Evolutionary conservation across 2,888 invertebrate genomes (phyloP).

Genomic region (Ichneumoninae sp.): DNA sequence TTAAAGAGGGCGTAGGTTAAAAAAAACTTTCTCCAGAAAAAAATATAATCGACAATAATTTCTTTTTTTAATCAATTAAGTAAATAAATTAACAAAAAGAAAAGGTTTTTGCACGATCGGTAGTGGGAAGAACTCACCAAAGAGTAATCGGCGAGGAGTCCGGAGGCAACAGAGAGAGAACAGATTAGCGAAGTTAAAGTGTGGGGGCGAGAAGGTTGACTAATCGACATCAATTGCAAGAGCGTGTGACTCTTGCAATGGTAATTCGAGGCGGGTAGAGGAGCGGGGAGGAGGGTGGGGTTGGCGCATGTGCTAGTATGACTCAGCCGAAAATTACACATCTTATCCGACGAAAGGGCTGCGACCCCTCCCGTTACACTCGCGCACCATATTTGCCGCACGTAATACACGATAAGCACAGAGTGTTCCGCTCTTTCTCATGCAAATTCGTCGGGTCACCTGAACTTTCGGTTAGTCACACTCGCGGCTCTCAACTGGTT

Average conservation of each 20-base stretch:
- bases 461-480: slow-evolving; percentile 74
- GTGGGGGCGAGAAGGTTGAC: slow-evolving; percentile 56
- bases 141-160: slow-evolving; percentile 10
- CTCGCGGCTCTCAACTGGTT: slow-evolving; percentile 51
- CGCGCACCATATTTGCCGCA: neutral
- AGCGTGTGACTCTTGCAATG: slow-evolving; percentile 53
- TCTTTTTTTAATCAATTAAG: no score
- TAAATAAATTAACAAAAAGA: neutral
- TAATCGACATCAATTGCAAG: slow-evolving; percentile 63
- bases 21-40: no score
- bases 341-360: slow-evolving; percentile 69
- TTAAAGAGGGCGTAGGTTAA: neutral
- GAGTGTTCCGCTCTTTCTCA: slow-evolving; percentile 67
- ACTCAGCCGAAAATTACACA: slow-evolving; percentile 76
- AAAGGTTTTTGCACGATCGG: neutral
- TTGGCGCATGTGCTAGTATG: slow-evolving; percentile 63
- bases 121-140: neutral
- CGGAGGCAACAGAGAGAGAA: slow-evolving; percentile 3
- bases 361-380: slow-evolving; percentile 69
- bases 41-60: no score
- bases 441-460: slow-evolving; percentile 73
- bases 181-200: slow-evolving; percentile 30
- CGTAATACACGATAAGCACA: slow-evolving; percentile 43
- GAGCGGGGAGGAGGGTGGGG: neutral
- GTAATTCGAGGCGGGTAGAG: slow-evolving; percentile 42